Percentiles rank a stretch among this genome's conserved stretches.
phyloP scores from a whole-genome alignment of 2,113 vertebrate species.

The Menidia beryllina region DNA sequence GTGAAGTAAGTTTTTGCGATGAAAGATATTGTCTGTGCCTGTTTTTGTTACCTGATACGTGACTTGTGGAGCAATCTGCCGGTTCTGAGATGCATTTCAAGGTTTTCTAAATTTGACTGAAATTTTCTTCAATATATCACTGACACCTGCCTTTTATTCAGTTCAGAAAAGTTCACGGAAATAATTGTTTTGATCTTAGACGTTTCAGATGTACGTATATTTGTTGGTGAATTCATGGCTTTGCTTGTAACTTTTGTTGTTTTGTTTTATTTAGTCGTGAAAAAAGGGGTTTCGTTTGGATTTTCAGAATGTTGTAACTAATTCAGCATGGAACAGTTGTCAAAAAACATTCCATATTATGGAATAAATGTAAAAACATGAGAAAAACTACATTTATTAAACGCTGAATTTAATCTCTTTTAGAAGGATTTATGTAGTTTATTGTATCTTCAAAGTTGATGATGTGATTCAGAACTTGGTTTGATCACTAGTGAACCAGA shows the following conservation, averaged over 20 bases:
- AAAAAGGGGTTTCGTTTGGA: slow-evolving; percentile 46
- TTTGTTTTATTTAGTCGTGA: slow-evolving; percentile 49
- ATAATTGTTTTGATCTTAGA: slow-evolving; percentile 65
- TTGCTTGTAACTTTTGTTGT: slow-evolving; percentile 39
- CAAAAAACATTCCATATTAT: no score
- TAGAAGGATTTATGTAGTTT: background rate
- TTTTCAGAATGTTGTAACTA: slow-evolving; percentile 27
- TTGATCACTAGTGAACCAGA: background rate
- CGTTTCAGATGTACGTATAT: slow-evolving; percentile 65
- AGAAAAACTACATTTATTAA: background rate
- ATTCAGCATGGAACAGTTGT: background rate
- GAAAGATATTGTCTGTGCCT: no score
- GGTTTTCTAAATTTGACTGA: slow-evolving; percentile 54
- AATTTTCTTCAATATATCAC: slow-evolving; percentile 43
- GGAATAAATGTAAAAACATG: background rate
- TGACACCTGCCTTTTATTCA: slow-evolving; percentile 61
- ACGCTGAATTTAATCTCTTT: slow-evolving; percentile 41
- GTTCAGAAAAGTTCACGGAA: slow-evolving; percentile 58
- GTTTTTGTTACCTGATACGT: slow-evolving; percentile 45
- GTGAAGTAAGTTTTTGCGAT: background rate
- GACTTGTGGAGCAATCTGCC: slow-evolving; percentile 34
- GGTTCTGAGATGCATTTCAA: slow-evolving; percentile 35
- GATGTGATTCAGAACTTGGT: background rate
- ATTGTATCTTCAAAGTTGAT: background rate
- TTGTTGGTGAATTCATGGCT: slow-evolving; percentile 60